Evolutionary conservation across 2,888 invertebrate species (phyloP).

Genomic region (Drosophila kanekoi): DNA sequence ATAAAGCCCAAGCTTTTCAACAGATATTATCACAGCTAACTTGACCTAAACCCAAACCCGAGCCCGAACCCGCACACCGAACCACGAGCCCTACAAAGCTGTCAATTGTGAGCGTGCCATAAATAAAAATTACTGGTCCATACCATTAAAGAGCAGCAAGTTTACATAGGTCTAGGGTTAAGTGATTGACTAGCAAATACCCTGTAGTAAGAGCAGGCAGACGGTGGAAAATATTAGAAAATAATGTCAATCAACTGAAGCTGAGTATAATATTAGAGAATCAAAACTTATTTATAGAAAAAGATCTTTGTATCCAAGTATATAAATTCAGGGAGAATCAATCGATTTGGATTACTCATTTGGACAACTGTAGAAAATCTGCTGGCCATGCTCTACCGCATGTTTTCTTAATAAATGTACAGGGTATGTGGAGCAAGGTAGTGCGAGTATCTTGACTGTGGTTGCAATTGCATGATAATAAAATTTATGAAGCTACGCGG

Average conservation of each 20-base stretch:
- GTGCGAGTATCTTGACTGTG: slow-evolving; percentile 16
- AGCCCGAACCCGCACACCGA: slow-evolving; percentile 1
- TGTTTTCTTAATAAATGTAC: background rate
- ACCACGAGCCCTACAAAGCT: slow-evolving; percentile 52
- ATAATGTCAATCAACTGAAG: no score
- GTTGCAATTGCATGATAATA: slow-evolving; percentile 75
- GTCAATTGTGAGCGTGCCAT: slow-evolving; percentile 69
- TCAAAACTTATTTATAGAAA: no score
- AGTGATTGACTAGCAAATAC: slow-evolving; percentile 12
- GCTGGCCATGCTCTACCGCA: no score
- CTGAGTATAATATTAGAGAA: no score
- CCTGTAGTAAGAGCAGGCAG: background rate
- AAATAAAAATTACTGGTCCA: slow-evolving; percentile 74
- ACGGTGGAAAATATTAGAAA: no score
- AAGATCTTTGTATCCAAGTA: no score
- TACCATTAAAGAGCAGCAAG: slow-evolving; percentile 48
- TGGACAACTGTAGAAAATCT: no score
- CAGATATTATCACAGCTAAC: slow-evolving; percentile 54
- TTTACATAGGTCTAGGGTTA: background rate
- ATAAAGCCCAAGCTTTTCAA: slow-evolving; percentile 46
- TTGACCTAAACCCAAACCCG: slow-evolving; percentile 29
- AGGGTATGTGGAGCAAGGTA: slow-evolving; percentile 10
- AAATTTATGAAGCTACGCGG: slow-evolving; percentile 74
- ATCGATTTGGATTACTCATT: no score
- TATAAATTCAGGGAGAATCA: no score